These are phyloP conservation scores for Campoletis raptor DNA, from an alignment of 2,888 invertebrate species.

Conservation along the genomic window DNA sequence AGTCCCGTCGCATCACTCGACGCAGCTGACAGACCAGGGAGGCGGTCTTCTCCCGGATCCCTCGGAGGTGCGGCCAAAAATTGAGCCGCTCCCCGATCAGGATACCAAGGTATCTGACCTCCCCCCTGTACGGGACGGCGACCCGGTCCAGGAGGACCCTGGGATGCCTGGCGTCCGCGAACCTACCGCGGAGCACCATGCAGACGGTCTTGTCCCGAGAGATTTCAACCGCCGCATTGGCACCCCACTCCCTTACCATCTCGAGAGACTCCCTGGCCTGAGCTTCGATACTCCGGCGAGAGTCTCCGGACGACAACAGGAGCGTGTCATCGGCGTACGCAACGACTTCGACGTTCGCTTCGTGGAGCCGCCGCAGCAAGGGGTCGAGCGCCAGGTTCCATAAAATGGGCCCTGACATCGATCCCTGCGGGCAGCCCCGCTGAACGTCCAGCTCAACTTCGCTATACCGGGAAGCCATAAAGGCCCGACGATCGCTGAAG, in stretches of 20 bases:
- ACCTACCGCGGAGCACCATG: too few relatives aligned
- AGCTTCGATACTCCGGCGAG: not conserved
- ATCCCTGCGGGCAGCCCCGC: slow-evolving; percentile 10
- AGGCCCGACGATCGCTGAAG: too few relatives aligned
- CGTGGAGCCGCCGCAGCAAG: not conserved
- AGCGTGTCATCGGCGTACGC: not conserved
- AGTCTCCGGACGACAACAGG: not conserved
- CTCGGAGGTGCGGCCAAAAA: not conserved
- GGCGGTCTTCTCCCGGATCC: slow-evolving; percentile 1
- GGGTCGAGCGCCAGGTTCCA: not conserved
- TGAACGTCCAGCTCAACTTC: not conserved
- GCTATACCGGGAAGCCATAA: too few relatives aligned
- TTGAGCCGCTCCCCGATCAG: not conserved
- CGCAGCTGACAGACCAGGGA: slow-evolving; percentile 37
- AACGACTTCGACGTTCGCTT: not conserved
- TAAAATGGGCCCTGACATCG: too few relatives aligned
- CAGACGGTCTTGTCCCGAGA: too few relatives aligned
- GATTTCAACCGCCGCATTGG: too few relatives aligned
- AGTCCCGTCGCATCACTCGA: slow-evolving; percentile 38
- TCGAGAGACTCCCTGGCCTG: not conserved
- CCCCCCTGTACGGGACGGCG: not conserved
- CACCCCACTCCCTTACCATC: too few relatives aligned
- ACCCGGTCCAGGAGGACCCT: slow-evolving; percentile 19
- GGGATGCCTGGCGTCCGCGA: slow-evolving; percentile 10
- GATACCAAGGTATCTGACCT: slow-evolving; percentile 3